Evolutionary conservation across 92 coral and sea anemone species (phyloP).

Genomic region (Umimayanthus chanpuru): DNA sequence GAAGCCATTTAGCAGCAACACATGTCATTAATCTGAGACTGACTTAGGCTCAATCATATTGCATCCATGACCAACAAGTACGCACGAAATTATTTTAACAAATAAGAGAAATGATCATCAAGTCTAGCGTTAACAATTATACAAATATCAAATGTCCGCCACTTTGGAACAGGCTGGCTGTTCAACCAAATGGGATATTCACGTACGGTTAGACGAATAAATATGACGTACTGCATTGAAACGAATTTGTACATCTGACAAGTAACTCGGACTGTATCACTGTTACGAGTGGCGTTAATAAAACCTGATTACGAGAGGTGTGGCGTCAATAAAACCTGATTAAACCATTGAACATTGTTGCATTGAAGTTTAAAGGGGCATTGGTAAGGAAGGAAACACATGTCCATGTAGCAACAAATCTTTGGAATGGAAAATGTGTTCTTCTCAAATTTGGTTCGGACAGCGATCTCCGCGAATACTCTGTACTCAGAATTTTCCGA

Average conservation of each 20-base stretch:
- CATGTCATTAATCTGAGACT: not conserved
- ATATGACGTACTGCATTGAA: conserved; percentile 29
- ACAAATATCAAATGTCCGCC: not conserved
- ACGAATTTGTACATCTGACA: conserved; percentile 5
- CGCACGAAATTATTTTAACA: not conserved
- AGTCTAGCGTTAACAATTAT: not conserved
- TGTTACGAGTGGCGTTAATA: not conserved
- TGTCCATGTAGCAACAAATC: not conserved
- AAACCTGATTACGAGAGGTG: not conserved
- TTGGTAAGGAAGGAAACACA: not conserved
- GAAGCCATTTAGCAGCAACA: not conserved
- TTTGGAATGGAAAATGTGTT: not conserved
- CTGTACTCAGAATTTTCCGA: not conserved
- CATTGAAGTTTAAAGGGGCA: not conserved
- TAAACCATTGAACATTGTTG: not conserved
- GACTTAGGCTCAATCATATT: not conserved
- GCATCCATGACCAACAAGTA: not conserved
- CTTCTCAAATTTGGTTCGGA: not conserved
- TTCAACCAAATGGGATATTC: not conserved
- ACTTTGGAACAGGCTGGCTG: not conserved
- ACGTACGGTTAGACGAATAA: conserved; percentile 25
- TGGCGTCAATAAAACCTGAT: not conserved
- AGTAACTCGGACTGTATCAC: not conserved
- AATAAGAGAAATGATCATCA: not conserved
- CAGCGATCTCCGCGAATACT: not conserved